Evolutionary conservation across 2,113 vertebrate genomes (phyloP), one percentile per base, ranked within the genome.

Genomic region (Columba livia): DNA sequence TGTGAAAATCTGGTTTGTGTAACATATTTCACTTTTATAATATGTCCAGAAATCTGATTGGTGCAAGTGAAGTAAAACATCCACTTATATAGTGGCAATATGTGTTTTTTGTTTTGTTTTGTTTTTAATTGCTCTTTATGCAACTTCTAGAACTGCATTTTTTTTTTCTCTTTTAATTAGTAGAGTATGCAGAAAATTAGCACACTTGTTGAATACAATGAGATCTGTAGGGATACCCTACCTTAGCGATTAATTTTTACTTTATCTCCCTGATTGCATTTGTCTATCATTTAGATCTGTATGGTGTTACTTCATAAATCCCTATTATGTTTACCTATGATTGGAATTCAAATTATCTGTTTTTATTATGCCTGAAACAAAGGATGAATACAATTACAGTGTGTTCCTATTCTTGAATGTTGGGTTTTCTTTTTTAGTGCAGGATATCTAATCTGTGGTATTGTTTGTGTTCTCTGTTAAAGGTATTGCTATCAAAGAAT

Each of bases 401-500:
- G 34, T 80, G 42, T 83, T 40, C 44, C 23, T 81, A 3, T 51
- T 89, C 66, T 34, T 38, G 38, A 48, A 4, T 36, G 14, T 32
- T 38, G n/a, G 16, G 1, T n/a, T 73, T 47, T n/a, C 16, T 25
- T 28, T 61, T 50, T 50, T 32, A 10, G 38, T 69, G 20, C 13
- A 34, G 72, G 7, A 4, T 62, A 1, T 42, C 2, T 60, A 31
- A 73, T 40, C 16, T 32, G 6, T 15, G 40, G 0, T 67, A 28
- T 51, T 71, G 51, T 97, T 90, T 93, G 20, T 96, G 32, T 96
- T 96, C 29, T 92, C 29, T 88, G 23, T 97, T 85, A 62, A 97
- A 99, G 99, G 99, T 98, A 99, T 99, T 83, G 99, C 99, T 96
- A 99, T 99, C 97, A 99, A 99, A 97, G 99, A 99, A 95, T 99